Evolutionary conservation across 2,888 invertebrate species (phyloP), one percentile per base, ranked within the genome.

Genomic region (Liodrosophila aerea): DNA sequence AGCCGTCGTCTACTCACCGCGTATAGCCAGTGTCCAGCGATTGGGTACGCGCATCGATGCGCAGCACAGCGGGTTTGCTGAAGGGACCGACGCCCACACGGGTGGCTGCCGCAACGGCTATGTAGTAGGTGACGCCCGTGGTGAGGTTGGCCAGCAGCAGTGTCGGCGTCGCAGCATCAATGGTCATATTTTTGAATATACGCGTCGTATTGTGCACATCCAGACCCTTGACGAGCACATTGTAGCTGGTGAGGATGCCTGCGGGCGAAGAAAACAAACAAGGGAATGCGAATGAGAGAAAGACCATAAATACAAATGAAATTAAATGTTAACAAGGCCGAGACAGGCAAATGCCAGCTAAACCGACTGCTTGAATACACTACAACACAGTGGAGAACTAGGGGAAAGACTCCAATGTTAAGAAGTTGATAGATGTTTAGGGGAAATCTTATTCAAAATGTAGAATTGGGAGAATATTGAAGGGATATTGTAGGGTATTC

Each of bases 31-130:
- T 90, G 85, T 92, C 92, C 61, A 91, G 87, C 61, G 91, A 89
- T 69, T 91, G 91, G 18, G 92, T 91, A 41, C 92, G 91, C 36
- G 92, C 92, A 89, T 93, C 92, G 66, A 93, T 90, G 54, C 93
- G 90, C 57, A 94, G 85, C 29, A 92, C 91, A 7, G 93, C 94
- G 73, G 95, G 94, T 68, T 93, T 92, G 84, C 94, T 95, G 81
- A 93, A 95, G 40, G 95, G 95, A 2, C 97, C 97, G 22, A 94
- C 90, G 12, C 97, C 97, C 52, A 94, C 93, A 67, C 93, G 92
- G 8, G 95, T 98, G 82, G 93, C 93, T 7, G 97, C 97, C 22
- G 96, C 96, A 49, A 97, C 94, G 89, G 94, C 93, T 16, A 97
- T 94, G 49, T 93, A 94, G 90, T 97, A 98, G 60, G 94, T 93